Evolutionary conservation across 2,888 invertebrate genomes (phyloP), one percentile per base, ranked within the genome.

Genomic region (Drosophila kanekoi): DNA sequence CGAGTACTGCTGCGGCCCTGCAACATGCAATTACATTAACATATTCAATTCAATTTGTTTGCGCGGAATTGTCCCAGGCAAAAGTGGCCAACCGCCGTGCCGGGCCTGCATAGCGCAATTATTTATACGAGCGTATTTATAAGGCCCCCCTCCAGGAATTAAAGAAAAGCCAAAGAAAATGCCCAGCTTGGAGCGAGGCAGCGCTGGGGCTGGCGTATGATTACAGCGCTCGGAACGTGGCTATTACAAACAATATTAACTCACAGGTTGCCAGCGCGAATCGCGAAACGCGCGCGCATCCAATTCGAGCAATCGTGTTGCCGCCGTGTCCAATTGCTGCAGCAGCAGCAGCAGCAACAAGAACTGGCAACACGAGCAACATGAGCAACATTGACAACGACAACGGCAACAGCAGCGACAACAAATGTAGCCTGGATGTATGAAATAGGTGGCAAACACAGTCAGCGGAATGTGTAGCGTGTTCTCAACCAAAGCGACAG

Each of bases 1-100:
- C n/a, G 11, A 38, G 18, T 32, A 47, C 28, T 28, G 20, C 23
- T 20, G 23, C n/a, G 32, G 49, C 49, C 38, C 56, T 40, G 23
- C 35, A n/a, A 40, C 14, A 40, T 56, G 68, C 81, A 88, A 87
- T 89, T 87, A 87, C 77, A 83, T 87, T 83, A 77, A 89, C 77
- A 89, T 89, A 83, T 89, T 83, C 78, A 80, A 89, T 83, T 83
- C 84, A 89, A 89, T 89, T 83, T 87, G 89, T 83, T 82, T 81
- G 76, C 68, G 38, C 16, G 44, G 68, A 81, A 87, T 69, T 76
- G 73, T 72, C 60, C 68, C 72, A 64, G 73, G 52, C 61, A 49
- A 64, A 41, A 43, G 53, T 56, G 49, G 8, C 35, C 41, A 62
- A 35, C 18, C 41, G 43, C 2, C 23, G 48, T 28, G 23, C 49